Conservation (phyloP, 2,888 invertebrate species). For the Philhelius pedissequus region DNA sequence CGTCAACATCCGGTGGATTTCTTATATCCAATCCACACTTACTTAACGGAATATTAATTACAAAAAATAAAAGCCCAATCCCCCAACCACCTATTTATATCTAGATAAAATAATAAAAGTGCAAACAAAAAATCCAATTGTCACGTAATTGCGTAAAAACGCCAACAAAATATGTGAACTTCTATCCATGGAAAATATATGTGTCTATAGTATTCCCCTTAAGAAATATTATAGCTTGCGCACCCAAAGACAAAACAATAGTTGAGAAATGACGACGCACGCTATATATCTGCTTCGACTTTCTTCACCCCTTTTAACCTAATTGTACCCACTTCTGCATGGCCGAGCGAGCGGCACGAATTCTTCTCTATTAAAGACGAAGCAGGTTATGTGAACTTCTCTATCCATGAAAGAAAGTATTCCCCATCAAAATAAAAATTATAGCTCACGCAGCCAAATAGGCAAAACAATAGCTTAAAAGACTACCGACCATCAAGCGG, state of each 20-base stretch:
- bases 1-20: constrained; percentile 24
- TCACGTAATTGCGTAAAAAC: constrained; percentile 29
- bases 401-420: background rate
- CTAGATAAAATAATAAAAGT: background rate
- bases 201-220: constrained; percentile 6
- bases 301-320: too few relatives aligned
- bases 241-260: constrained; percentile 7
- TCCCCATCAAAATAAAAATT: constrained; percentile 1
- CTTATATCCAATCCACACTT: background rate
- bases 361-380: too few relatives aligned
- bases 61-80: background rate
- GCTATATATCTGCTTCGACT: too few relatives aligned
- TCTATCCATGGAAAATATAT: background rate
- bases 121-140: background rate
- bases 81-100: background rate
- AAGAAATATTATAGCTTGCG: constrained; percentile 24
- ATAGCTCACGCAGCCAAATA: constrained; percentile 29
- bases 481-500: too few relatives aligned
- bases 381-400: background rate
- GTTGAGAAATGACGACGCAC: too few relatives aligned
- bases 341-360: too few relatives aligned
- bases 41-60: constrained; percentile 22
- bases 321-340: too few relatives aligned
- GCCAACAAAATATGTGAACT: background rate
- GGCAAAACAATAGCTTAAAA: background rate